Percentiles rank a stretch among this genome's conserved stretches.
phyloP scores from a whole-genome alignment of 2,113 vertebrate species.

The Sinocyclocheilus maitianheensis region DNA sequence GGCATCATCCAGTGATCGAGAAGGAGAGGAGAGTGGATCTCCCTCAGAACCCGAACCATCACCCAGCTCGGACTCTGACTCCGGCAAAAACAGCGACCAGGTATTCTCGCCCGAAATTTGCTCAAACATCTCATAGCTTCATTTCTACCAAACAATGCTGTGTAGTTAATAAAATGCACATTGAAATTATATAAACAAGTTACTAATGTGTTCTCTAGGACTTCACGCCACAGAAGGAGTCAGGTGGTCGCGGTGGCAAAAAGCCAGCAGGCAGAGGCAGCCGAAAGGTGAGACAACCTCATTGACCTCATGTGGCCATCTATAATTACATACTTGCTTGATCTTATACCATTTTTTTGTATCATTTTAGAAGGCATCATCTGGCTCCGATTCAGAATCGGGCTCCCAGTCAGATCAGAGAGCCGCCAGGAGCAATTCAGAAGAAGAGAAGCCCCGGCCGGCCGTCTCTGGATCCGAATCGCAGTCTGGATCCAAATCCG shows the following conservation, averaged over 20 bases:
- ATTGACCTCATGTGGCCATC: background rate
- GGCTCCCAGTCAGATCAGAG: conserved; percentile 80
- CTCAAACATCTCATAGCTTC: background rate
- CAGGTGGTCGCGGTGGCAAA: conserved; percentile 73
- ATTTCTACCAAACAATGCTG: background rate
- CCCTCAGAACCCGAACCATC: conserved; percentile 89
- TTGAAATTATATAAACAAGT: background rate
- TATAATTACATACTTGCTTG: background rate
- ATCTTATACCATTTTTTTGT: background rate
- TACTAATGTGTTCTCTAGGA: conserved; percentile 74
- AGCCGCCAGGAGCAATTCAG: conserved; percentile 70
- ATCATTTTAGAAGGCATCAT: conserved; percentile 76
- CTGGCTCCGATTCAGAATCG: conserved; percentile 81
- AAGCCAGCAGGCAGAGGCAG: conserved; percentile 77
- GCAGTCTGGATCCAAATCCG: conserved; percentile 79
- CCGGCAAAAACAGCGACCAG: conserved; percentile 95
- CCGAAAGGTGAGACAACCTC: conserved; percentile 66
- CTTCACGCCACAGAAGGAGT: conserved; percentile 92
- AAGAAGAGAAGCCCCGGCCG: conserved; percentile 77
- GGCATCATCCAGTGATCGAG: conserved; percentile 86
- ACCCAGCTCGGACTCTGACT: conserved; percentile 86
- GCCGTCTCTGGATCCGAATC: conserved; percentile 78
- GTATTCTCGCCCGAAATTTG: conserved; percentile 63
- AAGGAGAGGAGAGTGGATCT: conserved; percentile 85
- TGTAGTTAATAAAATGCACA: background rate